These are phyloP conservation scores for Ibycter americanus DNA, from an alignment of 2,797 vertebrate species.

Conservation along the genomic window DNA sequence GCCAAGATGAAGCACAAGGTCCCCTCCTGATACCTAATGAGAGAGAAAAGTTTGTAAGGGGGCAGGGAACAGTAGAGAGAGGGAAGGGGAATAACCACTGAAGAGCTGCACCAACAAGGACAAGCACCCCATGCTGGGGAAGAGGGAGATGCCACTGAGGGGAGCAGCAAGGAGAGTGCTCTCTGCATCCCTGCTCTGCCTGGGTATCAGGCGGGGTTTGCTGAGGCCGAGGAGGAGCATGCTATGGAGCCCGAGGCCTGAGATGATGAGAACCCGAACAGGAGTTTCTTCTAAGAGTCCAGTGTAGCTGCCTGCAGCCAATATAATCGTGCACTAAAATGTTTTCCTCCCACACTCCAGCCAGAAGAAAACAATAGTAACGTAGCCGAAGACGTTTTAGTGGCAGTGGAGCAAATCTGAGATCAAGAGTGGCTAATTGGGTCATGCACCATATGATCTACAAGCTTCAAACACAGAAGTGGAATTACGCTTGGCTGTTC, in stretches of 20 bases:
- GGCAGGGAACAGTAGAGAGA: too few relatives aligned
- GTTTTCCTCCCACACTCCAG: background rate
- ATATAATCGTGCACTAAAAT: background rate
- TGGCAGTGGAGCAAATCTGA: background rate
- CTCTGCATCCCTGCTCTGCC: background rate
- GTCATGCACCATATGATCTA: background rate
- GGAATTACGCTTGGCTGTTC: background rate
- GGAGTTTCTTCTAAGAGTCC: background rate
- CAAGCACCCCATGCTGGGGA: background rate
- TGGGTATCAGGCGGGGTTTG: background rate
- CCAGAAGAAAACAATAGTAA: background rate
- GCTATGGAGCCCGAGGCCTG: background rate
- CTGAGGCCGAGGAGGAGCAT: background rate
- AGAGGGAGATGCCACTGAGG: background rate
- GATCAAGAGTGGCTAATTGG: background rate
- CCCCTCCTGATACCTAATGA: background rate
- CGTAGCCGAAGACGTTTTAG: background rate
- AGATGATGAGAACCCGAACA: background rate
- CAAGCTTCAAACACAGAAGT: background rate
- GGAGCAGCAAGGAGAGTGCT: background rate
- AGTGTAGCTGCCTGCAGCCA: background rate
- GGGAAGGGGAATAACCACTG: background rate
- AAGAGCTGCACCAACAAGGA: background rate
- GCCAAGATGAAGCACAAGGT: background rate
- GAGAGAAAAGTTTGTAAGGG: background rate